Conservation (phyloP, 2,888 invertebrate species). For the Pandemis corylana region DNA sequence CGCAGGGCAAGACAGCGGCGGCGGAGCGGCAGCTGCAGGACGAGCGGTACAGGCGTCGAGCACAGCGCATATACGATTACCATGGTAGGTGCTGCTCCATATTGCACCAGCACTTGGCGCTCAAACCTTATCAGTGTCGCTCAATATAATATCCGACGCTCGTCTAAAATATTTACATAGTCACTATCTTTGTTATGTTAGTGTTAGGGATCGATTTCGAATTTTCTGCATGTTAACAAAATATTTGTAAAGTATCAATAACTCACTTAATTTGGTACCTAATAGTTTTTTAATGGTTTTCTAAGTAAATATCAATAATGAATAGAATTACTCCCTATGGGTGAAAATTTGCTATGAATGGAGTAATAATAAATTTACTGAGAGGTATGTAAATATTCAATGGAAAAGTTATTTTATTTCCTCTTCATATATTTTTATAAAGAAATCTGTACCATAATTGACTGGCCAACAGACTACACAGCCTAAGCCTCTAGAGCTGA, state of each 20-base stretch:
- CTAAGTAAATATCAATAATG: no score
- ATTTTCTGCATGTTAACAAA: not conserved
- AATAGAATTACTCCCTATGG: no score
- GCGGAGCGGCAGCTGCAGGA: conserved; percentile 74
- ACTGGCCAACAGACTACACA: no score
- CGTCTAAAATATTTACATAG: conserved; percentile 14
- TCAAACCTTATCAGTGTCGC: conserved; percentile 21
- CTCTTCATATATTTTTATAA: no score
- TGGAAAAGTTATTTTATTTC: no score
- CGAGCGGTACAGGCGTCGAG: conserved; percentile 74
- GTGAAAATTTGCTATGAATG: no score
- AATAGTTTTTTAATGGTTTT: no score
- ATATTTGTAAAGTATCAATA: not conserved
- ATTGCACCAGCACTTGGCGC: conserved; percentile 14
- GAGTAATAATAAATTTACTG: no score
- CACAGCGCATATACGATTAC: conserved; percentile 78
- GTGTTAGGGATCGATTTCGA: not conserved
- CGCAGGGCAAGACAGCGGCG: conserved; percentile 69
- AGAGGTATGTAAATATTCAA: no score
- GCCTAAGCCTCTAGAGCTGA: no score
- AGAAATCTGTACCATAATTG: no score
- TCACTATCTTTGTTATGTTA: conserved; percentile 12
- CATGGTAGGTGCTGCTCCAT: conserved; percentile 61
- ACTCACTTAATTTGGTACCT: no score
- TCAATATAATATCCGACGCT: conserved; percentile 4